phyloP scores from a whole-genome alignment of 2,888 invertebrate species.

The Allolobophora icterica region DNA sequence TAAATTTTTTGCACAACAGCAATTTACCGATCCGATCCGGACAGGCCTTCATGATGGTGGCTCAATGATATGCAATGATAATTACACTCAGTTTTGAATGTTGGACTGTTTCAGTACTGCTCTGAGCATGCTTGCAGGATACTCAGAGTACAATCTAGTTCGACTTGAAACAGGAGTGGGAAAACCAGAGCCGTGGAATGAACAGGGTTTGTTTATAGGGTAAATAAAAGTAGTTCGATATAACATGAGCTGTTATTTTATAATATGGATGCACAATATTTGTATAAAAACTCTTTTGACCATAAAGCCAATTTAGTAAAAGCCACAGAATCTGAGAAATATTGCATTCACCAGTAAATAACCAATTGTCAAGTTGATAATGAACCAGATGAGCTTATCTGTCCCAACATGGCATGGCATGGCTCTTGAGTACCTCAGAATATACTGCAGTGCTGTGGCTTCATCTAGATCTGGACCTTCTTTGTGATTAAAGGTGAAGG shows the following conservation, averaged over 20 bases:
- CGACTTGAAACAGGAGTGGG: too few species aligned
- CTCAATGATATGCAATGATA: not conserved
- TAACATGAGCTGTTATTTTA: not conserved
- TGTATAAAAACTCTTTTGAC: not conserved
- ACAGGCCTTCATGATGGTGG: not conserved
- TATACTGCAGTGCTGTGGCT: too few species aligned
- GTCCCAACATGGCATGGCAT: too few species aligned
- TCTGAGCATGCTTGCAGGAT: not conserved
- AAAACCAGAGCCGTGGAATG: not conserved
- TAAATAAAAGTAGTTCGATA: not conserved
- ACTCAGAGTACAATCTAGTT: not conserved
- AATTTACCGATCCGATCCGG: not conserved
- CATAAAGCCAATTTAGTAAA: not conserved
- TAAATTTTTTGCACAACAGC: not conserved
- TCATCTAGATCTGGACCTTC: too few species aligned
- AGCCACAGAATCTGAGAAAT: not conserved
- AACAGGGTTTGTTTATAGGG: not conserved
- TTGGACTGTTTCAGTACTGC: not conserved
- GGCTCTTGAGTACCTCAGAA: too few species aligned
- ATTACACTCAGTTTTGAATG: not conserved
- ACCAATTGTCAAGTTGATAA: not conserved
- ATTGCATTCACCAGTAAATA: not conserved
- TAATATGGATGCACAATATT: not conserved
- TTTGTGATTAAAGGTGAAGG: too few species aligned
- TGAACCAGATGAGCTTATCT: not conserved